Evolutionary conservation across 2,888 invertebrate species (phyloP).

Genomic region (Cylloceria caligata): DNA sequence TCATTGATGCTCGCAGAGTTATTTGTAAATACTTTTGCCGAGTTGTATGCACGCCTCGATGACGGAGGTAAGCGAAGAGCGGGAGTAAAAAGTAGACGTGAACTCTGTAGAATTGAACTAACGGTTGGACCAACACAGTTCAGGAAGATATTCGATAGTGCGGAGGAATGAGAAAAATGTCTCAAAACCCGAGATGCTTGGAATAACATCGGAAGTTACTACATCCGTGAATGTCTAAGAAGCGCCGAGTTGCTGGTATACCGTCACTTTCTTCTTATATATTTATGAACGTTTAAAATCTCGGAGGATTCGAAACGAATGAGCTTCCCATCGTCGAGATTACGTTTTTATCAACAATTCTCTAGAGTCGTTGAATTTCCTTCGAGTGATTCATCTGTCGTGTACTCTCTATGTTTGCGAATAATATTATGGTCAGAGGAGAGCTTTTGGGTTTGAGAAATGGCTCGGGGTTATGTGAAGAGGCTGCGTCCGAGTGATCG

Average conservation of each 20-base stretch:
- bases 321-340: conserved; percentile 9
- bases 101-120: not conserved
- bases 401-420: conserved; percentile 4
- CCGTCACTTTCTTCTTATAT: conserved; percentile 3
- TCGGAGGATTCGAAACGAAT: conserved; percentile 4
- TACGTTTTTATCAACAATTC: not conserved
- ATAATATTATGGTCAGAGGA: not conserved
- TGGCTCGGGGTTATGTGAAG: not conserved
- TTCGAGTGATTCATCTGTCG: not conserved
- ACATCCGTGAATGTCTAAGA: not conserved
- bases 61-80: conserved; percentile 22
- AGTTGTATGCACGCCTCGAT: conserved; percentile 6
- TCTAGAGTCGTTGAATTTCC: not conserved
- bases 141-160: not conserved
- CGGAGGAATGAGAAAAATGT: not conserved
- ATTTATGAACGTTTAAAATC: conserved; percentile 40
- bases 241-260: not conserved
- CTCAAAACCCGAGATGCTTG: not conserved
- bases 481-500: not conserved
- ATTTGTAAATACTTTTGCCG: conserved; percentile 15
- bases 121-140: not conserved
- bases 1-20: conserved; percentile 7
- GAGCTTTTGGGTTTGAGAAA: not conserved
- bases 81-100: not conserved
- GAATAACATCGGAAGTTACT: conserved; percentile 30